Base-by-base conservation (phyloP, 2,113 vertebrate species). In the Esox niger region DNA sequence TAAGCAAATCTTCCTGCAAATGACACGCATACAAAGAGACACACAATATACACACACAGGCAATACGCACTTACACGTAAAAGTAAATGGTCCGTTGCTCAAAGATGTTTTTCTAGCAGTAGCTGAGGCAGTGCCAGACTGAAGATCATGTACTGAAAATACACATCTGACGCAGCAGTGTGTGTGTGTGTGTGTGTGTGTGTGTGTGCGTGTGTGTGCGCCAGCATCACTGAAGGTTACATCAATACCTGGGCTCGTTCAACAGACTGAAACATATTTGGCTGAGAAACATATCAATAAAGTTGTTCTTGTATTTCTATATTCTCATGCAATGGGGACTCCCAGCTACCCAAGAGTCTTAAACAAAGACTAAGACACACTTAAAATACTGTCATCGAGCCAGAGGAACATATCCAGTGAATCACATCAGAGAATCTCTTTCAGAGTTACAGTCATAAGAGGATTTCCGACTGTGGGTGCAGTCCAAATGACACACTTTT, bases 401-500 rank as follows among this genome's bases (percentile, higher is more conserved):
- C 62, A 76, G 54, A 73, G 64, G 68, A 35, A 54, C 72, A 74
- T 79, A 81, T 78, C 66, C 47, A 80, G 75, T 73, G 82, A 86
- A 84, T 84, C 71, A 62, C 67, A 65, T 68, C 64, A 67, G 74
- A 79, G 68, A 60, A 29, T n/a, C n/a, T n/a, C n/a, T n/a, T n/a
- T n/a, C n/a, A n/a, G n/a, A n/a, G n/a, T n/a, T n/a, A n/a, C n/a
- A n/a, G n/a, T n/a, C n/a, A n/a, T n/a, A n/a, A n/a, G n/a, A n/a
- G n/a, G n/a, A n/a, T n/a, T n/a, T n/a, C n/a, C n/a, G n/a, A n/a
- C n/a, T n/a, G n/a, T n/a, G n/a, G n/a, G n/a, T n/a, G n/a, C n/a
- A n/a, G n/a, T n/a, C n/a, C n/a, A n/a, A n/a, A n/a, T n/a, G n/a
- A n/a, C n/a, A n/a, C n/a, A n/a, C n/a, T n/a, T n/a, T n/a, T n/a